Base-by-base conservation (phyloP, 2,797 vertebrate genomes). In the Scolopax rusticola region DNA sequence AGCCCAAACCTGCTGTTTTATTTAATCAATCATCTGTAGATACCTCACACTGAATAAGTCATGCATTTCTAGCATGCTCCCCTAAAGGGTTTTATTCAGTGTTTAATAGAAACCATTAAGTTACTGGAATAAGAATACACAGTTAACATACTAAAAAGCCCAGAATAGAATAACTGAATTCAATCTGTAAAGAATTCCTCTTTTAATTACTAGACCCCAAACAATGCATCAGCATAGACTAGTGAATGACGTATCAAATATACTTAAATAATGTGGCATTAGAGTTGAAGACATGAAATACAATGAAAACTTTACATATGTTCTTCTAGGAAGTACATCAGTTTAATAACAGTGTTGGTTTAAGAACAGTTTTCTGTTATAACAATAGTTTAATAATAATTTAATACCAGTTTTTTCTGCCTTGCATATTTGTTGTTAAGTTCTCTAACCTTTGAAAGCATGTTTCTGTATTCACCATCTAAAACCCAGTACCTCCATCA, bases 11-110 rank as follows among this genome's bases (percentile, higher is more conserved):
- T 95, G 63, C 73, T 90, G 43, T 43, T 84, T 85, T 97, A 95
- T 96, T 95, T 77, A 81, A 97, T 97, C 96, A 96, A 45, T 96
- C 95, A 95, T 95, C 93, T 95, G 87, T 84, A 96, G 96, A 97
- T 51, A 71, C 68, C 89, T 96, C 88, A 69, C 70, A 79, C 89
- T 95, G 92, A 96, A 95, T 92, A 98, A 95, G 86, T 95, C 94
- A 95, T 94, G 83, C 81, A 84, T 96, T 97, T 96, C 94, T 81
- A 96, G 84, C 79, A 93, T 87, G 24, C 82, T 94, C 85, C 82
- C 93, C 94, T 93, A 61, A 84, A 87, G 88, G 68, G 79, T 91
- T 90, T 94, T 94, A 95, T 93, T 96, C 84, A 75, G 68, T 73
- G 73, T 86, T 97, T 97, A 96, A 97, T 94, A 94, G 79, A 97